Evolutionary conservation across 2,797 vertebrate species (phyloP), one percentile per base, ranked within the genome.

Genomic region (Brotula barbata): DNA sequence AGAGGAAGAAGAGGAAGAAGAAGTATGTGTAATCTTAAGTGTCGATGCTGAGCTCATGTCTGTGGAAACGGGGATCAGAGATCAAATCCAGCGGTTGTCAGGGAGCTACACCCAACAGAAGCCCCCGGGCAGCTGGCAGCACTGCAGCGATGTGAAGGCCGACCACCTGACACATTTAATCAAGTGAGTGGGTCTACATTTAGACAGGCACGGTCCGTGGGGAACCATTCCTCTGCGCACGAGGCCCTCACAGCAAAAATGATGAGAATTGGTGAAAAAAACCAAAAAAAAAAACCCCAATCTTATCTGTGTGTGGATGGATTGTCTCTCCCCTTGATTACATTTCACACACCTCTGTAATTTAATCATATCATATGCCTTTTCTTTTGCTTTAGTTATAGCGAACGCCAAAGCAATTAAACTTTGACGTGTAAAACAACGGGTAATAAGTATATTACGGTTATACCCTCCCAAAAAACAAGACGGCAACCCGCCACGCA

Each of bases 161-260:
- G 81, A 82, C 68, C 65, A 84, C 73, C 85, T 85, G 87, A 89
- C 86, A 89, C 78, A 82, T 89, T 85, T 87, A 88, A 89, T 90
- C 82, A 87, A 87, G 83, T 72, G 71, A 75, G 77, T 80, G 71
- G 78, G 78, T 84, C 78, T 75, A 81, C 74, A 71, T 82, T 87
- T 73, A 82, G 86, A 87, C 86, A 83, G 78, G 67, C 76, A 53
- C 9, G 52, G 75, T 72, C 87, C 68, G 58, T 63, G 47, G 85
- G 83, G 84, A 77, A 55, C 53, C 23, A 20, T 46, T 50, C 53
- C 58, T 25, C 45, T 19, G 48, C 47, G 73, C 45, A 47, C 48
- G 73, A 61, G 67, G 69, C 77, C 79, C 73, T 79, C 64, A 63
- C 66, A 63, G 82, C 71, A 73, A 10, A 82, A 80, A 81, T 75